Evolutionary conservation across 1,140 invertebrate species (phyloP), one percentile per base, ranked within the genome.

Genomic region (Zaprionus inermis): DNA sequence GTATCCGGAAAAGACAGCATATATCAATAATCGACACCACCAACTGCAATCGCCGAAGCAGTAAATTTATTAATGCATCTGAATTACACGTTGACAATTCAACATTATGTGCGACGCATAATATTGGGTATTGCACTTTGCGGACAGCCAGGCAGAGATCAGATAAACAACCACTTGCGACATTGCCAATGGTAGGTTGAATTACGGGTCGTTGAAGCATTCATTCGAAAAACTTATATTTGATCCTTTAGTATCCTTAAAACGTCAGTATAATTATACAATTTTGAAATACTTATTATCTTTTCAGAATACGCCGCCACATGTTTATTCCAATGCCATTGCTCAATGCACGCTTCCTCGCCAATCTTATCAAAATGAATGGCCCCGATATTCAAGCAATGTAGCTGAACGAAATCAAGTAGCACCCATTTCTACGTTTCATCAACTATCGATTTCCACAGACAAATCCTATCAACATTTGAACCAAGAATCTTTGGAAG

Each of bases 21-120:
- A 94, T 96, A 78, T 96, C 95, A 63, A 96, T 96, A 63, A 96
- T 96, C 86, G 95, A 96, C 81, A 96, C 95, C 76, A 96, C 95
- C n/a, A 91, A 72, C 20, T 92, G 92, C 52, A 96, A 95, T 28
- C 95, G 95, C 11, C 94, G 94, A 51, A 92, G 95, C 76, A 94
- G 93, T 85, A 89, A 95, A 14, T 81, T 95, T 54, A 93, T 79
- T 6, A 95, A 91, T 93, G 93, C 90, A 72, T 91, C 91, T 89
- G 92, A 85, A 65, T 92, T 79, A 24, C 79, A 81, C 28, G 44
- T 90, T 3, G 73, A 78, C 32, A 72, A 81, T 20, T 56, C 90
- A 78, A 82, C 79, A 82, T 76, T 85, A 83, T 85, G 82, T 73
- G 86, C 69, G 81, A 93, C 78, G 83, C 93, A 81, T 94, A 94